These are phyloP conservation scores for Odontamblyopus lacepedii DNA, from an alignment of 2,797 vertebrate genomes.

Conservation along the genomic window DNA sequence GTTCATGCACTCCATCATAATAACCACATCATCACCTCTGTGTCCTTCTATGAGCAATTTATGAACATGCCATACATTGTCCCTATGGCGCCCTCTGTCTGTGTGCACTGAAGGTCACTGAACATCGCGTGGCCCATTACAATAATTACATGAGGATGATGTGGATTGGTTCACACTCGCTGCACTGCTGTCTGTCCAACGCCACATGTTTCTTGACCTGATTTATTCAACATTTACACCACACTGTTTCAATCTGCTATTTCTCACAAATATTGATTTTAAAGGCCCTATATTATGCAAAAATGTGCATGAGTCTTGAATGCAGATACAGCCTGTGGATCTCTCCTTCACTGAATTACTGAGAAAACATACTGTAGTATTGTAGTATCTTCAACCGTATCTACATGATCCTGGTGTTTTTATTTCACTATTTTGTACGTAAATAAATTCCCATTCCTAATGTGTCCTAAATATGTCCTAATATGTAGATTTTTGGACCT, in stretches of 20 bases:
- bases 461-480: too few species aligned
- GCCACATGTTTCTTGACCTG: slow-evolving; percentile 46
- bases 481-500: too few species aligned
- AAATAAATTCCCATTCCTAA: too few species aligned
- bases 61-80: slow-evolving; percentile 34
- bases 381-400: too few species aligned
- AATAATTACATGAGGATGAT: slow-evolving; percentile 57
- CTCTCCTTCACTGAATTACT: too few species aligned
- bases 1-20: slow-evolving; percentile 38
- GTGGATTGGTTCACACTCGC: slow-evolving; percentile 64
- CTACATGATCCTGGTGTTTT: too few species aligned
- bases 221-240: slow-evolving; percentile 42
- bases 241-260: slow-evolving; percentile 7
- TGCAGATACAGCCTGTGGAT: too few species aligned
- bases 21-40: slow-evolving; percentile 36
- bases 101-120: slow-evolving; percentile 67
- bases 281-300: neutral
- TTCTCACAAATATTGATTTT: slow-evolving; percentile 18
- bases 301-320: neutral
- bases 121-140: slow-evolving; percentile 56
- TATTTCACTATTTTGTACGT: too few species aligned
- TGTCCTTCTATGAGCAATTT: slow-evolving; percentile 27
- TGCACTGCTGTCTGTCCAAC: slow-evolving; percentile 29
- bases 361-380: too few species aligned
- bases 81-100: slow-evolving; percentile 27